Base-by-base conservation (phyloP, 2,888 invertebrate genomes). In the Eristalis intricaria region DNA sequence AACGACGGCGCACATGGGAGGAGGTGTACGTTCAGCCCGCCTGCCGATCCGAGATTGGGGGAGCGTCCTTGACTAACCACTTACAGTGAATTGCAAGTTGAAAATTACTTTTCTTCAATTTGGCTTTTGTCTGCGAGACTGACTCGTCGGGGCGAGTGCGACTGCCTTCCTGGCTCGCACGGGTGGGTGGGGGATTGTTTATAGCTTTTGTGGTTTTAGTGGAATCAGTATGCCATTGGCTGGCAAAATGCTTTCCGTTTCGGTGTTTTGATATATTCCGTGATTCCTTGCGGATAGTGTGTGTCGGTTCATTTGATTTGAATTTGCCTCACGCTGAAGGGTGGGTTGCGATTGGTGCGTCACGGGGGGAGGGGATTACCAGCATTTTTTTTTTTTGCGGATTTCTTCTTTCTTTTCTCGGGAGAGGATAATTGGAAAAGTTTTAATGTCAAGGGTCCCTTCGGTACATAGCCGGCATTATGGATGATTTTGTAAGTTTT, bases 71-170 rank as follows among this genome's bases (percentile, higher is more conserved):
- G 69, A 82, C 69, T 82, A 78, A 82, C 78, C 86, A 86, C 83
- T 86, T 75, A 83, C 66, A 83, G 75, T 78, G 78, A 82, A 86
- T 74, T 82, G 82, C 77, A 70, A 86, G 82, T 86, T 86, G 86
- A 86, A 83, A 83, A 86, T 83, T 78, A 83, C 86, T 86, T 86
- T 86, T 83, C 75, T 73, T 85, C 64, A 82, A 77, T 77, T 77
- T 60, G 13, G 81, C 77, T 69, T 56, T 74, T 71, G 71, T 79
- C 81, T 75, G 68, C 22, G 58, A 69, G 70, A 8, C 8, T 19
- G 19, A 15, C 4, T 7, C 8, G 4, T 8, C 0, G 19, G 19
- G 1, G 43, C n/a, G 19, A 8, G n/a, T n/a, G 43, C n/a, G n/a
- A n/a, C n/a, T n/a, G n/a, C n/a, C n/a, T n/a, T n/a, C n/a, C n/a